Base-by-base conservation (phyloP, 2,888 invertebrate genomes). In the Alviniconcha strummeri region DNA sequence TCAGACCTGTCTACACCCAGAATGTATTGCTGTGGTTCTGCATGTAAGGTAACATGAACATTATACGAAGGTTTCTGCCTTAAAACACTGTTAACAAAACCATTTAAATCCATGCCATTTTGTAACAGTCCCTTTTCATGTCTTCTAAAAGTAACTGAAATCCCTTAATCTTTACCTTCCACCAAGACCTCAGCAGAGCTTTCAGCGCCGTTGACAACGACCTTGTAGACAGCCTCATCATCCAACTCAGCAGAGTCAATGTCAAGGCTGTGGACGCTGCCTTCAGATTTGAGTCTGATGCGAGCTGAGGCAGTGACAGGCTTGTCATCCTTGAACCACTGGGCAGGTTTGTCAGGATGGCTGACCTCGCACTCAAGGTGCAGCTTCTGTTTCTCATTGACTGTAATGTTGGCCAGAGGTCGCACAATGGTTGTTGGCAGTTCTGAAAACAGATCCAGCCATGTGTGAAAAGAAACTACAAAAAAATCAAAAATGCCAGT, bases 281-380 rank as follows among this genome's bases (percentile, higher is more conserved):
- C 91, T 64, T 91, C 89, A 15, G 90, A 89, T 9, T 86, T 86
- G 76, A 91, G 86, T 82, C 90, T 88, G 84, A 92, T 84, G 19
- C 90, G 84, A 82, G 90, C 90, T 75, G 88, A 88, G 60, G 89
- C 88, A 17, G 82, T 87, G 52, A 93, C 88, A 69, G 87, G 87
- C 71, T 90, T 88, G 72, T 90, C 92, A 81, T 92, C 90, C 82
- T 90, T 85, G 87, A 86, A 89, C 95, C 95, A 93, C 52, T 88
- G 87, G 56, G 92, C 91, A 71, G 89, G 89, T 84, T 89, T 89
- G 87, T 90, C 88, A 9, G 91, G 91, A 84, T 91, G 90, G 86
- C 88, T 91, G 83, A 93, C 87, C 86, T 92, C 91, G 88, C 91
- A 91, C 82, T 90, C 90, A 79, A 93, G 85, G 72, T 88, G 88